phyloP scores from a whole-genome alignment of 2,797 vertebrate genomes.

The Poeciliopsis paucimaculata region DNA sequence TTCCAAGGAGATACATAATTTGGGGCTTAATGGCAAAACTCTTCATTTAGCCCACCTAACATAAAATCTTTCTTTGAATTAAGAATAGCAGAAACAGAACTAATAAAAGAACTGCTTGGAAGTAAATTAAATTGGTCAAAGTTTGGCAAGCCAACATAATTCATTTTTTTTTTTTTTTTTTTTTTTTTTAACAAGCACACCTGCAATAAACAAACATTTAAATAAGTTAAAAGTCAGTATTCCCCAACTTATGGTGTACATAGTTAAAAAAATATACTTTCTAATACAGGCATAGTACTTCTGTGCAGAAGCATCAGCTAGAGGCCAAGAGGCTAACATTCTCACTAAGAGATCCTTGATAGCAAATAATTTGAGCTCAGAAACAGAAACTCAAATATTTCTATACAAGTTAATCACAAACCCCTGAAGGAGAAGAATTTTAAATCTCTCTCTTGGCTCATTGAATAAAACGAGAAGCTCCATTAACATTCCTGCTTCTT shows the following conservation, averaged over 20 bases:
- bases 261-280: not conserved
- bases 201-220: not conserved
- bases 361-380: conserved; percentile 10
- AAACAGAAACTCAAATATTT: conserved; percentile 20
- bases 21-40: not conserved
- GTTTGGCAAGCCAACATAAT: not conserved
- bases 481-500: conserved; percentile 65
- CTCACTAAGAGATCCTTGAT: not conserved
- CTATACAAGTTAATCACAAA: conserved; percentile 11
- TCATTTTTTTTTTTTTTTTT: too few relatives aligned
- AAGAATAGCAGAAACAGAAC: not conserved
- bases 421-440: conserved; percentile 5
- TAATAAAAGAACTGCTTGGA: not conserved
- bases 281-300: too few relatives aligned
- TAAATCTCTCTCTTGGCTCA: conserved; percentile 10
- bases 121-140: not conserved
- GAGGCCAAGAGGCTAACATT: not conserved
- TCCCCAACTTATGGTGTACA: not conserved
- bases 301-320: not conserved
- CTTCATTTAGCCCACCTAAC: not conserved
- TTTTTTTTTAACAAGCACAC: not conserved
- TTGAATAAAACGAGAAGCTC: conserved; percentile 45
- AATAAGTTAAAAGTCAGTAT: not conserved
- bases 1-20: not conserved
- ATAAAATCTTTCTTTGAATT: not conserved